These are phyloP conservation scores for Cepphus grylle DNA, from an alignment of 2,113 vertebrate genomes.

Conservation along the genomic window DNA sequence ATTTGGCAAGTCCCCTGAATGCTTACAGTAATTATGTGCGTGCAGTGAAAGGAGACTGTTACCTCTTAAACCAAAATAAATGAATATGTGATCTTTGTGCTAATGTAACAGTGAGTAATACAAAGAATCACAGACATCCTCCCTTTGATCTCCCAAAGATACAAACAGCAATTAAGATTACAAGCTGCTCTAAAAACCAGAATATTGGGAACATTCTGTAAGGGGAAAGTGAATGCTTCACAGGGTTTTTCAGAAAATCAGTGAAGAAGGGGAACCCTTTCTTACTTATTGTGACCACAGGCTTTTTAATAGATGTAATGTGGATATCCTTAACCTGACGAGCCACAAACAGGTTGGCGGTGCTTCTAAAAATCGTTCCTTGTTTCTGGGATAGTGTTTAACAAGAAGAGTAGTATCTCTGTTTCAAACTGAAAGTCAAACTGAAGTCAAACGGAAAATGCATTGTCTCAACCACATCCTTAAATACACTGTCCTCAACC, in stretches of 20 bases:
- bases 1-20: slow-evolving; percentile 38
- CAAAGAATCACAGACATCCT: slow-evolving; percentile 31
- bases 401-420: not conserved
- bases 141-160: slow-evolving; percentile 48
- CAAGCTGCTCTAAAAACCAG: not conserved
- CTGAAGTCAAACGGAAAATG: slow-evolving; percentile 57
- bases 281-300: accelerated
- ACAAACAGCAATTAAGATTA: slow-evolving; percentile 18
- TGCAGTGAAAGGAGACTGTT: slow-evolving; percentile 55
- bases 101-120: slow-evolving; percentile 24
- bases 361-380: slow-evolving; percentile 12
- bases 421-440: slow-evolving; percentile 60
- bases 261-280: not conserved
- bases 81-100: slow-evolving; percentile 7
- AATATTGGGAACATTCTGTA: not conserved
- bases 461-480: slow-evolving; percentile 47
- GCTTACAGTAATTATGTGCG: slow-evolving; percentile 52
- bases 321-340: not conserved
- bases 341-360: not conserved
- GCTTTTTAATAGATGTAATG: not conserved
- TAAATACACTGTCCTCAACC: not conserved
- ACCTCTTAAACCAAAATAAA: slow-evolving; percentile 34
- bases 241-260: not conserved
- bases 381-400: slow-evolving; percentile 34
- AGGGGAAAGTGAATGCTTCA: not conserved